phyloP scores from a whole-genome alignment of 2,113 vertebrate species.

The Pluvianellus socialis region DNA sequence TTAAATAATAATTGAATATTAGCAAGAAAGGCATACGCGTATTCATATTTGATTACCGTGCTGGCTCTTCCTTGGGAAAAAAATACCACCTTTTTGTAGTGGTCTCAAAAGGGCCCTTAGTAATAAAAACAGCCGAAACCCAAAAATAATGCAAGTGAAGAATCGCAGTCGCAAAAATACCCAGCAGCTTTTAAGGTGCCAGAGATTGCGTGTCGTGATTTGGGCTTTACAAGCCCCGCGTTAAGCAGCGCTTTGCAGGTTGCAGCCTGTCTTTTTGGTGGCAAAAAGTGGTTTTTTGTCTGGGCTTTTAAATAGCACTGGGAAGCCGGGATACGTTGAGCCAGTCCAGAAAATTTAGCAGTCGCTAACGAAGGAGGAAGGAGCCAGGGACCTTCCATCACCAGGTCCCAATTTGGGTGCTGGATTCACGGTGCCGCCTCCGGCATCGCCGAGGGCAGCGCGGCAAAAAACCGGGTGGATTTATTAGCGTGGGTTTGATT shows the following conservation, averaged over 20 bases:
- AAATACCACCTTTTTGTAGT: accelerated
- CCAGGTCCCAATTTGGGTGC: not conserved
- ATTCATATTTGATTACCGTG: accelerated
- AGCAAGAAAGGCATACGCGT: accelerated
- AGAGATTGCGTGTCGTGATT: accelerated
- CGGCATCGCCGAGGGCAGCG: not conserved
- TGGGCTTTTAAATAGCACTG: not conserved
- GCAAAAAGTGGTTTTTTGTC: not conserved
- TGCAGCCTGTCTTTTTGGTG: not conserved
- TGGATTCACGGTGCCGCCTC: not conserved
- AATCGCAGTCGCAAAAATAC: not conserved
- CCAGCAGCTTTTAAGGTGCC: not conserved
- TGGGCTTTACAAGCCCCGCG: not conserved
- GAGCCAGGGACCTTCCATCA: not conserved
- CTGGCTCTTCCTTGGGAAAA: not conserved
- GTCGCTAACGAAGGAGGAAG: not conserved
- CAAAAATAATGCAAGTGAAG: not conserved
- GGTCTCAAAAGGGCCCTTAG: not conserved
- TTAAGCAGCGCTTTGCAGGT: not conserved
- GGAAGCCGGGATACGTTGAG: not conserved
- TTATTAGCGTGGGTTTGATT: not conserved
- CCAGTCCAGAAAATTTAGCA: not conserved
- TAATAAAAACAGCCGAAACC: not conserved
- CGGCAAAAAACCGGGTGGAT: not conserved
- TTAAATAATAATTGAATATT: not conserved